These are phyloP conservation scores for Autographa pulchrina DNA, from an alignment of 2,888 invertebrate genomes.

Conservation along the genomic window DNA sequence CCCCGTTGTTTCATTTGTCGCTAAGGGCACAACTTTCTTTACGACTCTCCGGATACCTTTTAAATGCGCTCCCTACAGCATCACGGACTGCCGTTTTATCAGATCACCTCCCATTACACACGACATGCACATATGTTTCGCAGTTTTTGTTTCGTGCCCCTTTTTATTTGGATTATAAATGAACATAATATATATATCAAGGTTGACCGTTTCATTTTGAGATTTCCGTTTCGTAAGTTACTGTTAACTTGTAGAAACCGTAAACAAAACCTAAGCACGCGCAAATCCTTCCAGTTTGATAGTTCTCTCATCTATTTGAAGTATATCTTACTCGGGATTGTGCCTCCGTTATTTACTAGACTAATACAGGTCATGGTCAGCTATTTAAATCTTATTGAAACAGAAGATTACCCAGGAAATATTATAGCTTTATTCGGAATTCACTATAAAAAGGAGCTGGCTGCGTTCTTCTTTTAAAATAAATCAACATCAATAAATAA, in stretches of 20 bases:
- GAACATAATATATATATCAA: slow-evolving; percentile 47
- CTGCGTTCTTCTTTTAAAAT: neutral
- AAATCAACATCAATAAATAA: neutral
- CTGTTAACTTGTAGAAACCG: neutral
- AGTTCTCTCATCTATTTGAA: neutral
- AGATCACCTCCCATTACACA: slow-evolving; percentile 64
- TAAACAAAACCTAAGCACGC: neutral
- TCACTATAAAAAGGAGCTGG: too few species aligned
- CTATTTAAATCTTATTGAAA: too few species aligned
- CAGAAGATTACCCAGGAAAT: too few species aligned
- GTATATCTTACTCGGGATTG: too few species aligned
- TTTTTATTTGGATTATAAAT: slow-evolving; percentile 60
- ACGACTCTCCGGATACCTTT: slow-evolving; percentile 65
- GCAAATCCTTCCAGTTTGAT: neutral
- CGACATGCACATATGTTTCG: slow-evolving; percentile 60
- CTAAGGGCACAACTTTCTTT: slow-evolving; percentile 65
- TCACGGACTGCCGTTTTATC: slow-evolving; percentile 63
- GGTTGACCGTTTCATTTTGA: slow-evolving; percentile 15
- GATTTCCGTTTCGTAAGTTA: neutral
- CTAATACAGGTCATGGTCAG: neutral
- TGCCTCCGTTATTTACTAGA: neutral
- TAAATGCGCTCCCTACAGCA: slow-evolving; percentile 62
- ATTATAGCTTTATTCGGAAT: too few species aligned
- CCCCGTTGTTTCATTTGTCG: slow-evolving; percentile 63
- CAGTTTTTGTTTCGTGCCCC: slow-evolving; percentile 51